phyloP scores from a whole-genome alignment of 2,797 vertebrate species.

The Paramormyrops hopkinsi region DNA sequence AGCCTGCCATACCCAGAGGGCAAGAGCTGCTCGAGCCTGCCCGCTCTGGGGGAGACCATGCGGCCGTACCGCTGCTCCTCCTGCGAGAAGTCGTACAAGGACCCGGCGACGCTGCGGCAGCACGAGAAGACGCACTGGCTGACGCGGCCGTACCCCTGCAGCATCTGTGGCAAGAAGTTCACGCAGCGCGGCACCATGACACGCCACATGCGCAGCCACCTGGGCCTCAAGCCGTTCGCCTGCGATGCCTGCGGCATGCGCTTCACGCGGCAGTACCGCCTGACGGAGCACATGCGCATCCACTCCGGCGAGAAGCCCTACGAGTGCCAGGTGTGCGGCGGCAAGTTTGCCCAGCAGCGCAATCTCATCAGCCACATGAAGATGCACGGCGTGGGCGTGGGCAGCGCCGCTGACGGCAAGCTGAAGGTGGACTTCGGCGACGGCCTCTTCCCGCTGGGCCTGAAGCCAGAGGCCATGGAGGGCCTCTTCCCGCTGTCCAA shows the following conservation, averaged over 20 bases:
- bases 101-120: slow-evolving; percentile 91
- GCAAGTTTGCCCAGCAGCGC: slow-evolving; percentile 97
- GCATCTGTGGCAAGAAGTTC: slow-evolving; percentile 99
- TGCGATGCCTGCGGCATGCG: slow-evolving; percentile 98
- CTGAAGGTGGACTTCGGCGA: slow-evolving; percentile 91
- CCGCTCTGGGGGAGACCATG: slow-evolving; percentile 77
- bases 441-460: slow-evolving; percentile 88
- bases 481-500: slow-evolving; percentile 93
- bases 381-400: slow-evolving; percentile 87
- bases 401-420: slow-evolving; percentile 72
- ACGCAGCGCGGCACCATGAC: slow-evolving; percentile 99
- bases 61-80: slow-evolving; percentile 89
- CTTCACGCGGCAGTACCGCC: slow-evolving; percentile 98
- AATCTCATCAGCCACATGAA: slow-evolving; percentile 99
- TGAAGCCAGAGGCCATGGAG: slow-evolving; percentile 90
- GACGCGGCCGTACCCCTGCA: slow-evolving; percentile 94
- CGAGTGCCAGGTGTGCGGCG: slow-evolving; percentile 95
- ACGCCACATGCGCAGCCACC: slow-evolving; percentile 97
- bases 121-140: slow-evolving; percentile 99
- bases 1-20: slow-evolving; percentile 60
- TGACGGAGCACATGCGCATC: slow-evolving; percentile 99
- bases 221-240: slow-evolving; percentile 96
- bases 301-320: slow-evolving; percentile 99
- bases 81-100: slow-evolving; percentile 98
- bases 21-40: slow-evolving; percentile 67